Evolutionary conservation across 2,113 vertebrate species (phyloP).

Genomic region (Mirounga angustirostris): DNA sequence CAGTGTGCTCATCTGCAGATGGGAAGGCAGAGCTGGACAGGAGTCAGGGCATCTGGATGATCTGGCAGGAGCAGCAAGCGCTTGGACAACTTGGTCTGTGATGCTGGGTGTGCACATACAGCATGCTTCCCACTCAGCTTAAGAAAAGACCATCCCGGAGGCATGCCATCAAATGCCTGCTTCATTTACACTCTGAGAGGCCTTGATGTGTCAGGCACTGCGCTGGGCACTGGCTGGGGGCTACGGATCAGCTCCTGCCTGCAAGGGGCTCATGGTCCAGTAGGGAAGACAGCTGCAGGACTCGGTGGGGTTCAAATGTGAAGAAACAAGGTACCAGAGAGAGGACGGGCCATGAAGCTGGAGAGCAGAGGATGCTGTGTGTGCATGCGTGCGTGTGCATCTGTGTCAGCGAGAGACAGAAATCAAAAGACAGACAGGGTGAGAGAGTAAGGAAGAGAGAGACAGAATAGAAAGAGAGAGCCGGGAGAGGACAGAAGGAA

Average conservation of each 20-base stretch:
- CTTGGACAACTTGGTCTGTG: neutral
- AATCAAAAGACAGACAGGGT: neutral
- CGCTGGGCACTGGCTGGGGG: neutral
- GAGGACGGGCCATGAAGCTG: neutral
- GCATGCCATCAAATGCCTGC: fast-evolving
- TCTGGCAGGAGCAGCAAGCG: neutral
- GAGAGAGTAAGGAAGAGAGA: neutral
- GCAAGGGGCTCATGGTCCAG: neutral
- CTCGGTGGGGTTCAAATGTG: neutral
- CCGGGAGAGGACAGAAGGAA: neutral
- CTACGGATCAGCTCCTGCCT: neutral
- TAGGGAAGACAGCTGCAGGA: neutral
- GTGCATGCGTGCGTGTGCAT: neutral
- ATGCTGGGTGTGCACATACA: fast-evolving
- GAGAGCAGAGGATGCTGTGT: neutral
- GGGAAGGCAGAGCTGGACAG: neutral
- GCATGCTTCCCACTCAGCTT: neutral
- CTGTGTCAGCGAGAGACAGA: no score
- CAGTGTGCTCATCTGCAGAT: neutral
- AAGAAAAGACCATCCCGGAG: neutral
- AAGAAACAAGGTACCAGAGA: neutral
- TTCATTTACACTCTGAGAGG: neutral
- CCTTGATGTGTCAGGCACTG: neutral
- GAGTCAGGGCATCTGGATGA: neutral
- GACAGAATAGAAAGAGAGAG: neutral